phyloP scores from a whole-genome alignment of 2,888 invertebrate genomes.

The Caenorhabditis panamensis region DNA sequence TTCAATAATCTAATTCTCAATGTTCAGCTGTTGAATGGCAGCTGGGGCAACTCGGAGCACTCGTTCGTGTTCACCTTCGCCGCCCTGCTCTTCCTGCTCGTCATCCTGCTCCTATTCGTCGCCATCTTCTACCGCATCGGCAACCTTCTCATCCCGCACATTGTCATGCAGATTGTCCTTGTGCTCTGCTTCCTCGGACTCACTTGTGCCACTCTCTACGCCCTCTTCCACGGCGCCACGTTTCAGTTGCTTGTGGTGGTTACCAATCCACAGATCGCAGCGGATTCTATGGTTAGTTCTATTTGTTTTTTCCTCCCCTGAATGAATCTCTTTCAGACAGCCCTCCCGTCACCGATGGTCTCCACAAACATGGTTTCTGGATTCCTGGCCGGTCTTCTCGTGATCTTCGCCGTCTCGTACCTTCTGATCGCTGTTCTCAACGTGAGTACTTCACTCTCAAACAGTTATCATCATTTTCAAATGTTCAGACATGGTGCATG shows the following conservation, averaged over 20 bases:
- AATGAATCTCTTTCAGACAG: slow-evolving; percentile 23
- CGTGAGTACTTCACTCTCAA: slow-evolving; percentile 29
- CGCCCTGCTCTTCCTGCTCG: slow-evolving; percentile 47
- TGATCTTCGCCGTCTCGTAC: slow-evolving; percentile 43
- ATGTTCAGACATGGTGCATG: slow-evolving; percentile 59
- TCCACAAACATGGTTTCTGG: slow-evolving; percentile 43
- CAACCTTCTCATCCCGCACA: slow-evolving; percentile 53
- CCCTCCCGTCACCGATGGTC: slow-evolving; percentile 52
- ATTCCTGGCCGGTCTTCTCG: slow-evolving; percentile 37
- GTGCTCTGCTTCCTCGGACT: slow-evolving; percentile 48
- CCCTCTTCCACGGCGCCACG: slow-evolving; percentile 54
- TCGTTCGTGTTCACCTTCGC: slow-evolving; percentile 33
- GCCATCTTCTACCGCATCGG: slow-evolving; percentile 53
- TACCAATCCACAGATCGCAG: slow-evolving; percentile 48
- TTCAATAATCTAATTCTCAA: background rate
- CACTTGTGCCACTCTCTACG: slow-evolving; percentile 45
- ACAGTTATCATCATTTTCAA: too few species aligned
- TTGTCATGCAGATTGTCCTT: slow-evolving; percentile 54
- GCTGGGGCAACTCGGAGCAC: slow-evolving; percentile 52
- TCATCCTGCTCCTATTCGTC: slow-evolving; percentile 47
- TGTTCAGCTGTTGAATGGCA: slow-evolving; percentile 45
- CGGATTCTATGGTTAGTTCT: slow-evolving; percentile 43
- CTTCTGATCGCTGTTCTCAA: slow-evolving; percentile 43
- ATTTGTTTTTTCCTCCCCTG: too few species aligned
- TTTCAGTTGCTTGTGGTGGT: slow-evolving; percentile 46